A percentile compares a stretch with the other conserved stretches of the same genome.
Evolutionary conservation across 2,888 invertebrate species (phyloP).

Genomic region (Drosophila tripunctata): DNA sequence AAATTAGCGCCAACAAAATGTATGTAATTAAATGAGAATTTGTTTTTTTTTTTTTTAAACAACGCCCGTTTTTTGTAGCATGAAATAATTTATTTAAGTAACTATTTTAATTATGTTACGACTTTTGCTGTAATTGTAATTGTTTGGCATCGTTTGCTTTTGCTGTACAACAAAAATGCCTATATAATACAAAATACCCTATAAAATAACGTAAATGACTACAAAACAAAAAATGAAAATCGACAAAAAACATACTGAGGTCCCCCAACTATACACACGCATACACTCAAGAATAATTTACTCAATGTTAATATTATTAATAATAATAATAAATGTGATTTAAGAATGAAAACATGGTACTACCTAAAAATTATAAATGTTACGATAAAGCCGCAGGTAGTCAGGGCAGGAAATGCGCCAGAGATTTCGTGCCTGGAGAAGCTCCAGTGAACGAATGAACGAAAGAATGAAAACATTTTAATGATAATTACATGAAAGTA

Average conservation of each 20-base stretch:
- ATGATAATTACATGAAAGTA: slow-evolving; percentile 47
- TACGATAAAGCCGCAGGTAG: slow-evolving; percentile 51
- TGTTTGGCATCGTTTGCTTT: slow-evolving; percentile 66
- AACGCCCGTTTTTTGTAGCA: slow-evolving; percentile 60
- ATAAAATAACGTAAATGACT: slow-evolving; percentile 41
- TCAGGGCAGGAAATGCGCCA: slow-evolving; percentile 29
- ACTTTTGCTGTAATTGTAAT: slow-evolving; percentile 57
- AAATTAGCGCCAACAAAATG: slow-evolving; percentile 4
- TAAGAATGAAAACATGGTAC: slow-evolving; percentile 71
- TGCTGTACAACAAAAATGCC: slow-evolving; percentile 57
- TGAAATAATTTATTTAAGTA: slow-evolving; percentile 72
- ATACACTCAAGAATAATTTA: slow-evolving; percentile 75
- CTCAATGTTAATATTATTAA: slow-evolving; percentile 73
- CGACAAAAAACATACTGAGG: slow-evolving; percentile 18
- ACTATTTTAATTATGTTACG: slow-evolving; percentile 67
- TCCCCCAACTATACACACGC: slow-evolving; percentile 57
- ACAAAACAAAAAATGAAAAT: slow-evolving; percentile 5
- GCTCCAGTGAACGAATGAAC: slow-evolving; percentile 38
- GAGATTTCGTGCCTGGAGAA: slow-evolving; percentile 29
- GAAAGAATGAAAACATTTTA: slow-evolving; percentile 23
- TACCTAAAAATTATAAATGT: slow-evolving; percentile 59
- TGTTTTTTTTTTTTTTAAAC: slow-evolving; percentile 41
- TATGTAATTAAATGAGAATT: slow-evolving; percentile 21
- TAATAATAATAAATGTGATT: slow-evolving; percentile 75
- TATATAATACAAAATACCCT: slow-evolving; percentile 54